Evolutionary conservation across 2,113 vertebrate species (phyloP).

Genomic region (Neomonachus schauinslandi): DNA sequence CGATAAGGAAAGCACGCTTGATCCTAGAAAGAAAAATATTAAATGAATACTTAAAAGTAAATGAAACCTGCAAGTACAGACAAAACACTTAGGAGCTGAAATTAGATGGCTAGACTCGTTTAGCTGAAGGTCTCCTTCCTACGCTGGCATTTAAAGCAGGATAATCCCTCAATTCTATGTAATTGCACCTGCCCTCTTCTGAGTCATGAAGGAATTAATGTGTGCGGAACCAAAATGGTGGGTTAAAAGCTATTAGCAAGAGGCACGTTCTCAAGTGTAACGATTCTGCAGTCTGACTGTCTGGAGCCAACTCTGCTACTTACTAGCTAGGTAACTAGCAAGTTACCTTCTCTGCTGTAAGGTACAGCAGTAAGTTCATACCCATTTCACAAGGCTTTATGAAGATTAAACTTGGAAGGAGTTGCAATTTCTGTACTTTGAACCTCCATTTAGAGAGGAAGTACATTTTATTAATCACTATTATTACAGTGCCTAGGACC

Average conservation of each 20-base stretch:
- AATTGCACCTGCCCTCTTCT: neutral
- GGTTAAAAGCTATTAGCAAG: neutral
- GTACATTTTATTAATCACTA: neutral
- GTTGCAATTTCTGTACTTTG: neutral
- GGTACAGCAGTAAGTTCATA: neutral
- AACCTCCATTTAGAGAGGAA: neutral
- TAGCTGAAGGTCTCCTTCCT: neutral
- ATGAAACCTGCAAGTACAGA: neutral
- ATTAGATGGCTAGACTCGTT: neutral
- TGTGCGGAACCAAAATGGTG: neutral
- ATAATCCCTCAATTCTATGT: neutral
- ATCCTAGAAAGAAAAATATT: conserved; percentile 88
- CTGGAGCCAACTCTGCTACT: neutral
- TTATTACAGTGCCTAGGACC: neutral
- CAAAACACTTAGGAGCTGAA: neutral
- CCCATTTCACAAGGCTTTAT: neutral
- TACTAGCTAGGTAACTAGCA: neutral
- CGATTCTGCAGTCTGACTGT: neutral
- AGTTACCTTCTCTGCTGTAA: neutral
- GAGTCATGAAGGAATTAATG: neutral
- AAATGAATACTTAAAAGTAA: neutral
- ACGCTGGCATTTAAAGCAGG: neutral
- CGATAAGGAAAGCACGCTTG: conserved; percentile 99
- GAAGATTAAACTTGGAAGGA: neutral
- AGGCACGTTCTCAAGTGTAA: neutral